Conservation (phyloP, 1,140 invertebrate species). For the Daktulosphaira vitifoliae region DNA sequence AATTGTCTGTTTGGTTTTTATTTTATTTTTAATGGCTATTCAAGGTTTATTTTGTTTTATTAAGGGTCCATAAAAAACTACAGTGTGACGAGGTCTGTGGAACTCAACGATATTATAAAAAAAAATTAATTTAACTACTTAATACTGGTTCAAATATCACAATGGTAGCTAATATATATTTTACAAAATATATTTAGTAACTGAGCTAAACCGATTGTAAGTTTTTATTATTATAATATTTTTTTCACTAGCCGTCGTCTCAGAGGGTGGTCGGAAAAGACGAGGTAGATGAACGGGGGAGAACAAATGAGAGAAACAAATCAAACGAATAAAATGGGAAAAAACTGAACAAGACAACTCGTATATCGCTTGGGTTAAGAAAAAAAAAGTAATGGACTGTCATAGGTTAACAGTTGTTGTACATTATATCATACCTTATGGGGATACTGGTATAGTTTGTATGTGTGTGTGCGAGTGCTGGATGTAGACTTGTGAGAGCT, state of each 20-base stretch:
- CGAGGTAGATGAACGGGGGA: background rate
- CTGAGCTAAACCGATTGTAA: background rate
- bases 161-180: background rate
- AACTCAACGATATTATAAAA: background rate
- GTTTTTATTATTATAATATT: slow-evolving; percentile 6
- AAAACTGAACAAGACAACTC: slow-evolving; percentile 22
- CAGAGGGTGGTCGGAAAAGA: too few species aligned
- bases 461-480: background rate
- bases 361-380: slow-evolving; percentile 3
- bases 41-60: background rate
- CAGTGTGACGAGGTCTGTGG: too few species aligned
- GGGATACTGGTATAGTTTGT: slow-evolving; percentile 1
- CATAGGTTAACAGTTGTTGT: slow-evolving; percentile 31
- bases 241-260: background rate
- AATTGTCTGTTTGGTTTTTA: background rate
- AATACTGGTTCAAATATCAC: too few species aligned
- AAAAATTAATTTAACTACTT: background rate
- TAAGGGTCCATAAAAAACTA: background rate
- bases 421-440: slow-evolving; percentile 31
- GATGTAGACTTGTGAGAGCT: background rate
- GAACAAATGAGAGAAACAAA: slow-evolving; percentile 23
- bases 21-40: background rate
- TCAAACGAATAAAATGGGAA: slow-evolving; percentile 2
- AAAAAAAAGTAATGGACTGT: slow-evolving; percentile 29
- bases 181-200: background rate